Conservation (phyloP, 2,113 vertebrate genomes). For the Rhombomys opimus region DNA sequence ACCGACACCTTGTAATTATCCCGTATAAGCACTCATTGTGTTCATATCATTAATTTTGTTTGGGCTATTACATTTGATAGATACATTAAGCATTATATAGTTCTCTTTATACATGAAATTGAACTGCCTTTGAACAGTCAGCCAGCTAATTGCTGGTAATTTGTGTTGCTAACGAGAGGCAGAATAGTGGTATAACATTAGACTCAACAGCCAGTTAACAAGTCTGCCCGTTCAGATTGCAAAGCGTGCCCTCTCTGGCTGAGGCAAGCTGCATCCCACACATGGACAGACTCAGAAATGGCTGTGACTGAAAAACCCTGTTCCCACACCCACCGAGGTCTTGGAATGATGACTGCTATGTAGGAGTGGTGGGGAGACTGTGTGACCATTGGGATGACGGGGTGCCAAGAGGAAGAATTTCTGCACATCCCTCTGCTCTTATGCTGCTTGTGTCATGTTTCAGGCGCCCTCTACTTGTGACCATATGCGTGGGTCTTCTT, state of each 20-base stretch:
- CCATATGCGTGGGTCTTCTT: not conserved
- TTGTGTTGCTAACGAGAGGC: conserved; percentile 91
- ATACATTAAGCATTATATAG: conserved; percentile 91
- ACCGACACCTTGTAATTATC: conserved; percentile 90
- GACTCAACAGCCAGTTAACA: conserved; percentile 91
- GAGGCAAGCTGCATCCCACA: conserved; percentile 77
- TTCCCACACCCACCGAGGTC: not conserved
- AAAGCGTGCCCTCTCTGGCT: conserved; percentile 82
- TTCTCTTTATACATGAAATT: conserved; percentile 89
- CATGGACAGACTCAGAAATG: conserved; percentile 55
- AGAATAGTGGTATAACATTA: conserved; percentile 91
- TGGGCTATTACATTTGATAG: conserved; percentile 91
- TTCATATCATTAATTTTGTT: conserved; percentile 90
- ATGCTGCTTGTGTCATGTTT: not conserved
- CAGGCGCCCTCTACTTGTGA: not conserved
- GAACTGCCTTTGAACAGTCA: conserved; percentile 92
- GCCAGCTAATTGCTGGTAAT: conserved; percentile 92
- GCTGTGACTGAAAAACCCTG: not conserved
- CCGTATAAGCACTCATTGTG: conserved; percentile 86
- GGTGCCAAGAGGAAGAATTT: not conserved
- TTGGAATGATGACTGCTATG: not conserved
- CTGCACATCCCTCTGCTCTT: not conserved
- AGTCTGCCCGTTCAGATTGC: conserved; percentile 88
- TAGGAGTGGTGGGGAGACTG: fast-evolving
- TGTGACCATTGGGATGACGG: not conserved